Base-by-base conservation (phyloP, 2,888 invertebrate species). In the Meandrusa payeni region DNA sequence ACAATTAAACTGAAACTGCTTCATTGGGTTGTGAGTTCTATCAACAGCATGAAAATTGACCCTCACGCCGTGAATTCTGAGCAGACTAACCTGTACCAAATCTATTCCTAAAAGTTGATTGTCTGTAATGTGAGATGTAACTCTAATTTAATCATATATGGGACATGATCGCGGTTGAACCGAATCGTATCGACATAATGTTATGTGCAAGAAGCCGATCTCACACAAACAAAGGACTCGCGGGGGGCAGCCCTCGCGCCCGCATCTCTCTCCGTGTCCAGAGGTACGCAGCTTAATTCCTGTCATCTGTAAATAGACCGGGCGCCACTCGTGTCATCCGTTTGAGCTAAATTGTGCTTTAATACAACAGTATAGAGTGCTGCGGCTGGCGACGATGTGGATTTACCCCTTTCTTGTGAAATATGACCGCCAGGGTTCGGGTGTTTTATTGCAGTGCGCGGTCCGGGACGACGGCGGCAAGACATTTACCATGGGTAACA, bases 191-290 rank as follows among this genome's bases (percentile, higher is more conserved):
- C n/a, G n/a, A n/a, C n/a, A n/a, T n/a, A n/a, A n/a, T n/a, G n/a
- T n/a, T n/a, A n/a, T n/a, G n/a, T n/a, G n/a, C n/a, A n/a, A n/a
- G n/a, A n/a, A n/a, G n/a, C n/a, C n/a, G n/a, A n/a, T n/a, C n/a
- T n/a, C n/a, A n/a, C n/a, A n/a, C 7, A 1, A 5, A 9, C 31
- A 19, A 2, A 9, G 11, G 1, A 3, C n/a, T n/a, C n/a, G 7
- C 5, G 5, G 13, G 24, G 5, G 50, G 5, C 54, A 57, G 13
- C 58, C 57, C 53, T 58, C 38, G 19, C 41, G 20, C 62, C 62
- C 62, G 59, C 61, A 62, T 60, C 54, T 52, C 54, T 57, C 53
- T n/a, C n/a, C n/a, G n/a, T n/a, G 50, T 51, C 56, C 29, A 53
- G 46, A 52, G 50, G 51, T 52, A 48, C 57, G 58, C 61, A 55